phyloP scores from a whole-genome alignment of 2,797 vertebrate species.

The Xenops minutus region DNA sequence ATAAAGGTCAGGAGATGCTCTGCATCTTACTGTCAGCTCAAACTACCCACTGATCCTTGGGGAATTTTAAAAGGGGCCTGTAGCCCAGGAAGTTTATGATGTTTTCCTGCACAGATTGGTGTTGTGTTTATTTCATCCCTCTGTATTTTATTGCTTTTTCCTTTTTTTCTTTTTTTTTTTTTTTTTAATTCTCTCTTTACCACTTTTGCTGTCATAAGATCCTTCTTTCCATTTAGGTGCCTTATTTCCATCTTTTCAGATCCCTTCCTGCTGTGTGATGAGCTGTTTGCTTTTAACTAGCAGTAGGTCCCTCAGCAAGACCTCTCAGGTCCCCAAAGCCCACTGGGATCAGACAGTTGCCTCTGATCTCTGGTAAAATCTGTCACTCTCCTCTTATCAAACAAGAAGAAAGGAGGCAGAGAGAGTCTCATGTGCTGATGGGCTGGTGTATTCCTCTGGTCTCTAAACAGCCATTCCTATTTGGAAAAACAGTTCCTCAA shows the following conservation, averaged over 20 bases:
- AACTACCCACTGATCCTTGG: not conserved
- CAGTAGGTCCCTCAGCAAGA: not conserved
- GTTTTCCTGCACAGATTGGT: not conserved
- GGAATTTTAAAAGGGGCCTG: not conserved
- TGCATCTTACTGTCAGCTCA: not conserved
- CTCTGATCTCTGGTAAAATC: constrained; percentile 30
- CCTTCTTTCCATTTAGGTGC: not conserved
- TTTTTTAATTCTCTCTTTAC: not conserved
- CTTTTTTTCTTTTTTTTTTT: not conserved
- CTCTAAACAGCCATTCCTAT: not conserved
- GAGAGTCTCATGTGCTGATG: not conserved
- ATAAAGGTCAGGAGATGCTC: not conserved
- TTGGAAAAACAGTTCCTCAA: not conserved
- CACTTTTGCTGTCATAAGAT: not conserved
- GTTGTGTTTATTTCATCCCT: not conserved
- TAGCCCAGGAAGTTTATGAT: not conserved
- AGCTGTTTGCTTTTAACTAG: constrained; percentile 31
- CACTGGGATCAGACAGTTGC: not conserved
- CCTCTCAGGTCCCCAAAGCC: not conserved
- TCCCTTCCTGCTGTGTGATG: not conserved
- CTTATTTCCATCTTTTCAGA: constrained; percentile 26
- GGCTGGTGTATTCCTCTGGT: not conserved
- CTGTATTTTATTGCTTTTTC: not conserved
- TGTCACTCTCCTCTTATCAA: not conserved
- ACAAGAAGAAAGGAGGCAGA: not conserved